A percentile compares a stretch with the other conserved stretches of the same genome.
These are phyloP conservation scores for Mesocricetus auratus DNA, from an alignment of 2,113 vertebrate species.

Conservation along the genomic window DNA sequence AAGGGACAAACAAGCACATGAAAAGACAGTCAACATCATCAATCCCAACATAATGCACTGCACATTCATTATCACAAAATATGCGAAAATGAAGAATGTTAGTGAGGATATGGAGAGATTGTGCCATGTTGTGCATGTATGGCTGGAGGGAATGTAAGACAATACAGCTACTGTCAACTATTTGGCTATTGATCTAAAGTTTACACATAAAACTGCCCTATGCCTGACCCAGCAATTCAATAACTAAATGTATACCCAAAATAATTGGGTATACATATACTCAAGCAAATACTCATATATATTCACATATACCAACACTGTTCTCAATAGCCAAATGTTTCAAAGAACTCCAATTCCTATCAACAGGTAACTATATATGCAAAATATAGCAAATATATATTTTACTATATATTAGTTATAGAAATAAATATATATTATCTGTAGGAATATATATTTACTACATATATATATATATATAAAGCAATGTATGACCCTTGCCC, in stretches of 20 bases:
- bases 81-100: conserved; percentile 11
- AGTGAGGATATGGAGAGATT: neutral
- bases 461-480: neutral
- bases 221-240: neutral
- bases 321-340: neutral
- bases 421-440: neutral
- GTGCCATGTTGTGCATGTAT: neutral
- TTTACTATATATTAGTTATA: neutral
- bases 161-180: neutral
- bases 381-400: neutral
- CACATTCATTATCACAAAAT: neutral
- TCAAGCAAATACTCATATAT: neutral
- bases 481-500: neutral
- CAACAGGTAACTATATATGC: neutral
- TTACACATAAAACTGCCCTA: neutral
- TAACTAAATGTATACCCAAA: neutral
- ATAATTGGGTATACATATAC: conserved; percentile 12
- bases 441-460: neutral
- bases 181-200: neutral
- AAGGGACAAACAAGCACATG: neutral
- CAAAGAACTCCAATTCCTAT: neutral
- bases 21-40: conserved; percentile 19
- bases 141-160: conserved; percentile 7
- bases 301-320: neutral
- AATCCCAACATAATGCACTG: conserved; percentile 4